Percentiles rank a stretch among this genome's conserved stretches.
These are phyloP conservation scores for Drosophila mettleri DNA, from an alignment of 2,888 invertebrate species.

Conservation along the genomic window DNA sequence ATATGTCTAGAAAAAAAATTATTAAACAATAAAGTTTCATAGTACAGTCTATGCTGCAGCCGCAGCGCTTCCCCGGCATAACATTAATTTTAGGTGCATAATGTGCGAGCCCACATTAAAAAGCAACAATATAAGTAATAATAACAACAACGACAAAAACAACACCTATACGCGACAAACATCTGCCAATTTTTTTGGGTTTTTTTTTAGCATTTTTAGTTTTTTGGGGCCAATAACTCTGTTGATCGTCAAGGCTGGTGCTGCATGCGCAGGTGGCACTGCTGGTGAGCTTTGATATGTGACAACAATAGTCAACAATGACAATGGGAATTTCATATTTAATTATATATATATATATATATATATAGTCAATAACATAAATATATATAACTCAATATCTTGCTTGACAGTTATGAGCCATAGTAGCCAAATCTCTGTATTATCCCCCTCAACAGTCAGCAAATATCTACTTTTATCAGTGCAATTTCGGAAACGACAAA, in stretches of 20 bases:
- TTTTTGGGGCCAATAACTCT: constrained; percentile 80
- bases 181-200: constrained; percentile 60
- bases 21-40: too few species aligned
- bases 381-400: constrained; percentile 31
- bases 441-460: too few species aligned
- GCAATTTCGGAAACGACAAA: too few species aligned
- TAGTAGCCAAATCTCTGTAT: too few species aligned
- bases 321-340: constrained; percentile 63
- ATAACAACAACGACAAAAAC: constrained; percentile 45
- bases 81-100: too few species aligned
- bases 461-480: too few species aligned
- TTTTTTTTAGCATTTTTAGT: constrained; percentile 73
- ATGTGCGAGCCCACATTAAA: constrained; percentile 65
- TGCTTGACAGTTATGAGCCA: constrained; percentile 23
- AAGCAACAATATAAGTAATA: constrained; percentile 50
- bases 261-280: constrained; percentile 47
- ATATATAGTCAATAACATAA: too few species aligned
- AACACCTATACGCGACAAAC: constrained; percentile 69
- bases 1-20: too few species aligned
- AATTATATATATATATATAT: constrained; percentile 65
- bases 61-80: too few species aligned
- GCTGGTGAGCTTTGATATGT: constrained; percentile 70
- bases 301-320: constrained; percentile 75
- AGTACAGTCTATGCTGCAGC: too few species aligned
- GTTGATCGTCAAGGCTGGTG: constrained; percentile 70